phyloP scores from a whole-genome alignment of 2,797 vertebrate species.

The Varecia variegata region DNA sequence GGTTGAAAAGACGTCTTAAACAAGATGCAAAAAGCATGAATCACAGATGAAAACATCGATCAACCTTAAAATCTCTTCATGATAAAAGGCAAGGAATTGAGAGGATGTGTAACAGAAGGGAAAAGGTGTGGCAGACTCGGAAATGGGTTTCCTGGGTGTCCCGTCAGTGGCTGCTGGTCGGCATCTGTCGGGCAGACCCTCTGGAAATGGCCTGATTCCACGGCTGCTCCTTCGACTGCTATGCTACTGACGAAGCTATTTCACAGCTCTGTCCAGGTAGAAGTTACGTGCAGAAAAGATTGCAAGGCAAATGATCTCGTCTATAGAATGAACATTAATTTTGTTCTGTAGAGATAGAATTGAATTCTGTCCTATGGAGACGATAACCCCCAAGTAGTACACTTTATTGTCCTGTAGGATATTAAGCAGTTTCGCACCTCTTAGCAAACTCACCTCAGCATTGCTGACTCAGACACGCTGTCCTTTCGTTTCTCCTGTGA shows the following conservation, averaged over 20 bases:
- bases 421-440: fast-evolving
- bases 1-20: background rate
- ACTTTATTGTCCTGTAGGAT: fast-evolving
- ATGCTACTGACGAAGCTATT: background rate
- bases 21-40: background rate
- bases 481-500: background rate
- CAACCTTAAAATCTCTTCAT: background rate
- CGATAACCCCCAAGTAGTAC: too few species aligned
- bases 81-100: background rate
- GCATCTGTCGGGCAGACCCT: background rate
- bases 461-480: background rate
- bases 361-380: background rate
- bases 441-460: fast-evolving
- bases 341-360: fast-evolving
- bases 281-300: background rate
- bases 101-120: background rate
- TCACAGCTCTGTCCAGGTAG: background rate
- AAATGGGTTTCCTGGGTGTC: too few species aligned
- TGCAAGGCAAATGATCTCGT: fast-evolving
- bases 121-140: background rate
- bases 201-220: background rate
- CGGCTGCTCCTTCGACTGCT: background rate
- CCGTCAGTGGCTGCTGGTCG: background rate
- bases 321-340: background rate
- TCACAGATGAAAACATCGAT: background rate